phyloP scores from a whole-genome alignment of 2,888 invertebrate genomes.

The Agonum fuliginosum region DNA sequence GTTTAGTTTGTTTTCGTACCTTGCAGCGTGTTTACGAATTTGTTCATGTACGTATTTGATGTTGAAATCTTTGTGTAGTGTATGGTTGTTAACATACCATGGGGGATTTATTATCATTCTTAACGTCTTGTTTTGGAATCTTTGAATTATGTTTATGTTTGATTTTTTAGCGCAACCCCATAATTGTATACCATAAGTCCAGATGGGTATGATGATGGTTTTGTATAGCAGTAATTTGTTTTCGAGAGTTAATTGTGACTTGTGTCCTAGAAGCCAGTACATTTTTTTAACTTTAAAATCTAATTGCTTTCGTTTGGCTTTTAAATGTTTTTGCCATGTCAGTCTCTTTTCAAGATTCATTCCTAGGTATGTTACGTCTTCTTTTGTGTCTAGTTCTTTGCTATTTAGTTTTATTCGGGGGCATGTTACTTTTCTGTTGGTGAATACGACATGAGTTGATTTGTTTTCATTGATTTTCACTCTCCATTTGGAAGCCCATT shows the following conservation, averaged over 20 bases:
- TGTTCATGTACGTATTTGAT: conserved; percentile 43
- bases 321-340: conserved; percentile 60
- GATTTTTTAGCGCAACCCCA: conserved; percentile 53
- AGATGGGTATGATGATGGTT: conserved; percentile 43
- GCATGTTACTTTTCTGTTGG: conserved; percentile 37
- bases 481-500: conserved; percentile 57
- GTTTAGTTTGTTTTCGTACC: not conserved
- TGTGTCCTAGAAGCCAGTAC: conserved; percentile 54
- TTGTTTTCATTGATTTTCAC: conserved; percentile 51
- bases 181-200: conserved; percentile 51
- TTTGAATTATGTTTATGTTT: conserved; percentile 43
- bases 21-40: conserved; percentile 15
- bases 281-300: conserved; percentile 53
- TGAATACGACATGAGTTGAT: conserved; percentile 45
- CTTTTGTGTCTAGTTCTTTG: conserved; percentile 66
- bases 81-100: conserved; percentile 48
- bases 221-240: conserved; percentile 53
- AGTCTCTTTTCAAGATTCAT: conserved; percentile 60
- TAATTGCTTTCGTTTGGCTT: conserved; percentile 60
- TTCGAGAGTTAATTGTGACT: conserved; percentile 17
- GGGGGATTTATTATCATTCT: conserved; percentile 39
- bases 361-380: conserved; percentile 62
- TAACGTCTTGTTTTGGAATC: conserved; percentile 48
- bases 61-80: conserved; percentile 53
- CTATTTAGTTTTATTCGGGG: conserved; percentile 50